These are phyloP conservation scores for Eleginops maclovinus DNA, from an alignment of 2,113 vertebrate genomes.

Conservation along the genomic window DNA sequence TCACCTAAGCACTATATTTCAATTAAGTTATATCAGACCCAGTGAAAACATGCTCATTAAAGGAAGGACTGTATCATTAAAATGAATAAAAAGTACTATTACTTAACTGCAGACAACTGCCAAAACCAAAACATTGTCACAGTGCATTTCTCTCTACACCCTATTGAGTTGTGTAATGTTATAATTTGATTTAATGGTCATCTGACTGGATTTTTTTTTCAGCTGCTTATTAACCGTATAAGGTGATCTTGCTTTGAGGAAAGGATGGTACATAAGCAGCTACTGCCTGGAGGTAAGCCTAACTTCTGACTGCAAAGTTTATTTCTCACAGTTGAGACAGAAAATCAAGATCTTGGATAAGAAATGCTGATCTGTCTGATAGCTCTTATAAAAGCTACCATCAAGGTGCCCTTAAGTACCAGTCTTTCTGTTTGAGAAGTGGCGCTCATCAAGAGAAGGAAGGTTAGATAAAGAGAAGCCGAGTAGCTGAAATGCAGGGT, in stretches of 20 bases:
- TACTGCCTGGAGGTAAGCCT: not conserved
- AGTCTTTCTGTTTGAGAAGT: not conserved
- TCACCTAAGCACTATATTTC: constrained; percentile 48
- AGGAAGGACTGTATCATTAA: constrained; percentile 37
- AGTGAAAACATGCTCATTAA: constrained; percentile 46
- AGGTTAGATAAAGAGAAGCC: not conserved
- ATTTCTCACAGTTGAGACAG: constrained; percentile 8
- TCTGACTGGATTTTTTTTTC: constrained; percentile 18
- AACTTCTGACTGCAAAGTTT: constrained; percentile 6
- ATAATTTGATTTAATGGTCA: constrained; percentile 46
- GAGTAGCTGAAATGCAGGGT: not conserved
- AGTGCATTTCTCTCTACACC: constrained; percentile 28
- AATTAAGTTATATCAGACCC: constrained; percentile 58
- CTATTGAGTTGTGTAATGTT: constrained; percentile 43
- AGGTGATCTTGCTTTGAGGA: not conserved
- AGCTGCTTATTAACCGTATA: constrained; percentile 10
- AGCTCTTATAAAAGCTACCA: not conserved
- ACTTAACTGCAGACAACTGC: constrained; percentile 49
- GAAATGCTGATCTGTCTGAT: constrained; percentile 8
- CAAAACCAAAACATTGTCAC: constrained; percentile 42
- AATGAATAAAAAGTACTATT: constrained; percentile 61
- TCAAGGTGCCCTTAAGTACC: constrained; percentile 32
- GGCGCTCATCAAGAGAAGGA: not conserved
- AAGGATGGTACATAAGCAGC: not conserved
- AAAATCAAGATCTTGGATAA: constrained; percentile 20